Evolutionary conservation across 2,888 invertebrate genomes (phyloP).

Genomic region (Protodeltote pygarga): DNA sequence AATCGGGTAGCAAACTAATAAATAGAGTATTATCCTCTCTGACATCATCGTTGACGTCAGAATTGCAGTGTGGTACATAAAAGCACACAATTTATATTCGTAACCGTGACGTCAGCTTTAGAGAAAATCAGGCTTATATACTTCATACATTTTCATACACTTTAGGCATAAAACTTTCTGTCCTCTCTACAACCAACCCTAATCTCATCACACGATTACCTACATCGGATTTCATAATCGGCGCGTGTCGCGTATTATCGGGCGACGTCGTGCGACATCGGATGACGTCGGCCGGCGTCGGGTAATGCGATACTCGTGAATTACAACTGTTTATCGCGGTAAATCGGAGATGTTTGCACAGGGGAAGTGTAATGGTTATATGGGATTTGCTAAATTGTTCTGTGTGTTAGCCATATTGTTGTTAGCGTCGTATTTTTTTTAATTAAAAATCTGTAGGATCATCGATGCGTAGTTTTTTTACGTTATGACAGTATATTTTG

Average conservation of each 20-base stretch:
- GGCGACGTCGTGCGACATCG: conserved; percentile 59
- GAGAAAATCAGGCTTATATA: too few species aligned
- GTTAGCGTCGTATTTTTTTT: conserved; percentile 51
- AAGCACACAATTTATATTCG: too few species aligned
- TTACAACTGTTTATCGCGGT: conserved; percentile 84
- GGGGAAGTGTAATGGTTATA: conserved; percentile 68
- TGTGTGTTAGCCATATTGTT: conserved; percentile 57
- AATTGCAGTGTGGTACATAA: too few species aligned
- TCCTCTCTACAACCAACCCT: conserved; percentile 46
- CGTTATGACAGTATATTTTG: conserved; percentile 9
- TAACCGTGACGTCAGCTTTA: too few species aligned
- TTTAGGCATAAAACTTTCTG: conserved; percentile 26
- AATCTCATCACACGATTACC: conserved; percentile 56
- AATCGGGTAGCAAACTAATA: background rate
- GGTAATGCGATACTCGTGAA: conserved; percentile 75
- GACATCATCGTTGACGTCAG: too few species aligned
- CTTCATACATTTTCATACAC: too few species aligned
- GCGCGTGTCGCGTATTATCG: conserved; percentile 83
- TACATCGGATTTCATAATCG: conserved; percentile 78
- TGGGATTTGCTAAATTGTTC: conserved; percentile 72
- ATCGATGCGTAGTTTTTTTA: background rate
- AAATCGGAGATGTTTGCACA: conserved; percentile 54
- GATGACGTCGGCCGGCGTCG: conserved; percentile 46
- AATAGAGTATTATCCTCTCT: too few species aligned
- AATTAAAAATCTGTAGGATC: conserved; percentile 42